Evolutionary conservation across 2,797 vertebrate genomes (phyloP).

Genomic region (Coregonus ussuriensis): DNA sequence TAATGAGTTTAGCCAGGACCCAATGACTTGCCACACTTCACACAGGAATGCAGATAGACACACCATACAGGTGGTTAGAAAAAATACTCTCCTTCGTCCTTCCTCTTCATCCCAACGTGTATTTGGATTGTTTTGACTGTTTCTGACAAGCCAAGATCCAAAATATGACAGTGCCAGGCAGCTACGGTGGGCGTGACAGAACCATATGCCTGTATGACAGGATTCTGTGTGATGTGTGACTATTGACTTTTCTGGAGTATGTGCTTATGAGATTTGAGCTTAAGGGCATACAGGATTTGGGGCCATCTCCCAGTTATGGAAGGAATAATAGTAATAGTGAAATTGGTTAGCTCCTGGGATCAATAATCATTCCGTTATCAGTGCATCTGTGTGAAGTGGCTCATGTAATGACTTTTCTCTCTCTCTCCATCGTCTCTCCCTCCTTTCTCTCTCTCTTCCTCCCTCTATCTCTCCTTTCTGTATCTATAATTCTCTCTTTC

Average conservation of each 20-base stretch:
- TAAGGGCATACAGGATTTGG: conserved; percentile 17
- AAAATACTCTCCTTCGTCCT: conserved; percentile 6
- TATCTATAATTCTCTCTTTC: conserved; percentile 1
- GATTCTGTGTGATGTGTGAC: conserved; percentile 2
- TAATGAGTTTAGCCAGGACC: conserved; percentile 66
- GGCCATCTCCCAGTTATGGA: conserved; percentile 27
- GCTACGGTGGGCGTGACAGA: conserved; percentile 10
- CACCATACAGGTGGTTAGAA: background rate
- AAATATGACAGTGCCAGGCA: conserved; percentile 13
- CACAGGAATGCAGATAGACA: conserved; percentile 18
- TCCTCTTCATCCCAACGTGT: conserved; percentile 18
- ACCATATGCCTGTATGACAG: conserved; percentile 27
- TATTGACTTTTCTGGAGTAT: conserved; percentile 42
- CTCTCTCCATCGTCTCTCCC: conserved; percentile 15
- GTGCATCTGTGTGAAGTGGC: conserved; percentile 41
- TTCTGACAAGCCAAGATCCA: conserved; percentile 33
- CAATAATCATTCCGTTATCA: conserved; percentile 54
- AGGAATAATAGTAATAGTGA: conserved; percentile 52
- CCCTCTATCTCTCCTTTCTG: conserved; percentile 1
- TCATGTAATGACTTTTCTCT: conserved; percentile 38
- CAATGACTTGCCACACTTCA: conserved; percentile 32
- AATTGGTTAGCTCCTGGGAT: conserved; percentile 47
- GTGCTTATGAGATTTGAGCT: conserved; percentile 39
- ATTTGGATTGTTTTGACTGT: conserved; percentile 21
- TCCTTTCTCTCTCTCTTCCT: conserved; percentile 11